Percentiles rank a stretch among this genome's conserved stretches.
Conservation (phyloP, 2,888 invertebrate species). For the Limnephilus lunatus region DNA sequence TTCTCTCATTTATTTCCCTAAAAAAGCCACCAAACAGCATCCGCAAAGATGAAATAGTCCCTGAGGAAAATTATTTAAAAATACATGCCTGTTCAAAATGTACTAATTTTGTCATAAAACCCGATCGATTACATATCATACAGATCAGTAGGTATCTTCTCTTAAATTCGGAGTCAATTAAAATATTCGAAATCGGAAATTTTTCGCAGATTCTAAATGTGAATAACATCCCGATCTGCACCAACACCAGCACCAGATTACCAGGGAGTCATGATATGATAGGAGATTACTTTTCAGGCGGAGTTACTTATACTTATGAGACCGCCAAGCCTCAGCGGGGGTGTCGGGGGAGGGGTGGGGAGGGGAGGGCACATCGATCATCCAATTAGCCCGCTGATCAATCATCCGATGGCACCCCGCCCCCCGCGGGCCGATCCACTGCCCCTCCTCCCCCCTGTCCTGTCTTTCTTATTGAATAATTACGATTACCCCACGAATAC, state of each 20-base stretch:
- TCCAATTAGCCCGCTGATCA: constrained; percentile 82
- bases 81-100: too few relatives aligned
- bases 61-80: too few relatives aligned
- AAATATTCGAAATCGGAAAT: background rate
- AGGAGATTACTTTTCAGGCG: constrained; percentile 46
- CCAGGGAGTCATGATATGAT: constrained; percentile 41
- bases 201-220: background rate
- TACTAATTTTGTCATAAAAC: too few relatives aligned
- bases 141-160: background rate
- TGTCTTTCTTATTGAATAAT: constrained; percentile 66
- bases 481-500: constrained; percentile 52
- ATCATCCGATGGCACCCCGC: constrained; percentile 74
- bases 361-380: constrained; percentile 77
- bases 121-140: background rate
- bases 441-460: constrained; percentile 46
- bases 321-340: constrained; percentile 46
- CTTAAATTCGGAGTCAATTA: too few relatives aligned
- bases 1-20: too few relatives aligned
- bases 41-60: too few relatives aligned
- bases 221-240: background rate
- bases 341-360: constrained; percentile 67
- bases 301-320: constrained; percentile 52
- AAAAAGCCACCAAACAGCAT: too few relatives aligned
- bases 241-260: background rate
- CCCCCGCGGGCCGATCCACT: constrained; percentile 59